A percentile compares a stretch with the other conserved stretches of the same genome.
Conservation (phyloP, 2,888 invertebrate species). For the Clivina fossor region DNA sequence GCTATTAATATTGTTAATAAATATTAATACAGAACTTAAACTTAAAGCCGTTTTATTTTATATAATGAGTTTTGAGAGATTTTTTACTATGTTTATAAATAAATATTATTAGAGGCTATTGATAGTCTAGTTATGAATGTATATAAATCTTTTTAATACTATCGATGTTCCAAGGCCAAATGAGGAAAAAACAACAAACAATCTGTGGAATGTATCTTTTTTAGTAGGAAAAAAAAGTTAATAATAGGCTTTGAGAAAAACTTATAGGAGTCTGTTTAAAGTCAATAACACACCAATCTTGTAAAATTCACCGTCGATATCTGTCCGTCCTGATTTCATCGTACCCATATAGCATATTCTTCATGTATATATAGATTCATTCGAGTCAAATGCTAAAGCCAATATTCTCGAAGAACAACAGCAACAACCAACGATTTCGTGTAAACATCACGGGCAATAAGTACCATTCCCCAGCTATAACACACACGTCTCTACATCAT, state of each 20-base stretch:
- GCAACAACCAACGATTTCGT: conserved; percentile 6
- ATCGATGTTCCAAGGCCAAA: not conserved
- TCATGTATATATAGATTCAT: no score
- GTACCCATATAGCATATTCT: no score
- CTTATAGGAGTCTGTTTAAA: not conserved
- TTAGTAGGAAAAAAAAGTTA: not conserved
- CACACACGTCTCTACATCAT: not conserved
- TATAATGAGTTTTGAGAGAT: no score
- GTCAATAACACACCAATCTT: conserved; percentile 5
- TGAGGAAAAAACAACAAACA: not conserved
- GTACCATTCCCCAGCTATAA: not conserved
- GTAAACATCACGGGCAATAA: conserved; percentile 13
- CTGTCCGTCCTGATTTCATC: conserved; percentile 1
- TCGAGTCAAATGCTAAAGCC: no score
- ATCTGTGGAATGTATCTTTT: not conserved
- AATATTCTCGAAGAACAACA: conserved; percentile 5
- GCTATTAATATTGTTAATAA: no score
- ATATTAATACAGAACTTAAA: no score
- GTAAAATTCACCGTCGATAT: conserved; percentile 11
- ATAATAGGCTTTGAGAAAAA: not conserved
- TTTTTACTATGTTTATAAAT: no score
- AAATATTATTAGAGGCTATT: no score
- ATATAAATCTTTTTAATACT: no score
- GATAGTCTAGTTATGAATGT: no score
- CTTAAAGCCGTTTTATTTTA: no score